Evolutionary conservation across 2,888 invertebrate species (phyloP), one percentile per base, ranked within the genome.

Genomic region (Lasioglossum calceatum): DNA sequence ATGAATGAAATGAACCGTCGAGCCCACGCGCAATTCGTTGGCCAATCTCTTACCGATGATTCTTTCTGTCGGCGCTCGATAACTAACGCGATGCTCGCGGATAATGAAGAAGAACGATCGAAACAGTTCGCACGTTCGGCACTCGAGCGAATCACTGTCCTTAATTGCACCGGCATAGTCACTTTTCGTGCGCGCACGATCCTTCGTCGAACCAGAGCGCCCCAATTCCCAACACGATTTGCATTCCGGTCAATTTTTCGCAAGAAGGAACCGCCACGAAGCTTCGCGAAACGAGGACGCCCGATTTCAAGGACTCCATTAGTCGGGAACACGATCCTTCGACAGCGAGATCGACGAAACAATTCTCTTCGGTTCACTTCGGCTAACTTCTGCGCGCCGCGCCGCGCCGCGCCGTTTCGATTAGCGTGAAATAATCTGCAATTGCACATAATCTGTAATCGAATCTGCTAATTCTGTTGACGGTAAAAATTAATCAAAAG

Each of bases 231-330:
- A 23, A n/a, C 32, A 23, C n/a, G n/a, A 70, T 75, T 50, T 36
- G n/a, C 27, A n/a, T 27, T 78, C 61, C 27, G 19, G 3, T 2
- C 42, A 61, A 78, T 50, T 74, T 71, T 54, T 54, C 36, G 42
- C 39, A 8, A 19, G 16, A n/a, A 10, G n/a, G 7, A 61, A 27
- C 4, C 54, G 32, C 5, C 42, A 7, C 75, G 50, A 58, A 58
- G 47, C 32, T 27, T 27, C 50, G 36, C 19, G 42, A 50, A 47
- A 58, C 70, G 71, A 44, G 72, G 72, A 23, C 75, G 71, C 67
- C 44, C 77, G 78, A 84, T 86, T 77, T 86, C 82, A 71, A 86
- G 80, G 81, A 79, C 78, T 86, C 84, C 78, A 80, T 84, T 86
- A 84, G 54, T 54, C 50, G 23, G 42, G 27, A 32, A 74, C 70